These are phyloP conservation scores for Aleiodes alternator DNA, from an alignment of 2,888 invertebrate genomes.

Conservation along the genomic window DNA sequence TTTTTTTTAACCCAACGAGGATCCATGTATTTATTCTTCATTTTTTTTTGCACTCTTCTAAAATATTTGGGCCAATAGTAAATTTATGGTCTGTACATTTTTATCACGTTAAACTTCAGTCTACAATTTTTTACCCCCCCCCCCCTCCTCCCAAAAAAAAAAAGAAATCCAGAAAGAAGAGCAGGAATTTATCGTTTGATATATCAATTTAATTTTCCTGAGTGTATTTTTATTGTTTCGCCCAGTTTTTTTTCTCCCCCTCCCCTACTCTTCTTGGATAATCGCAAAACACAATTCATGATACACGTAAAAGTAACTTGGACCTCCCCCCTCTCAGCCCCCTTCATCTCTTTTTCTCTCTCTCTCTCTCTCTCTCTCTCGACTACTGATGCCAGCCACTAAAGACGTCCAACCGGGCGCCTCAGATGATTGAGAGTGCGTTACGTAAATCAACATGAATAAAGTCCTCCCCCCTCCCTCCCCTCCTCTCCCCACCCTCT, in stretches of 20 bases:
- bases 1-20: neutral
- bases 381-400: constrained; percentile 26
- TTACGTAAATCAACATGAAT: constrained; percentile 7
- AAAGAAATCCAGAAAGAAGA: neutral
- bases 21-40: constrained; percentile 28
- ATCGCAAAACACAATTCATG: constrained; percentile 27
- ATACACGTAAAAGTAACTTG: constrained; percentile 18
- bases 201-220: constrained; percentile 65
- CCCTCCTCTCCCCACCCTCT: too few relatives aligned
- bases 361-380: too few relatives aligned
- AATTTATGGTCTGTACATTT: constrained; percentile 26
- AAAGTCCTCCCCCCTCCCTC: too few relatives aligned
- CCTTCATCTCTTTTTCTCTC: constrained; percentile 17
- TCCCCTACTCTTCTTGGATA: neutral
- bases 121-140: neutral
- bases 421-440: constrained; percentile 16
- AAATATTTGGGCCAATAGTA: constrained; percentile 30
- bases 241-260: neutral
- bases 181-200: constrained; percentile 49
- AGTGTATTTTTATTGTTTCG: constrained; percentile 63
- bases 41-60: neutral
- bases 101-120: constrained; percentile 21
- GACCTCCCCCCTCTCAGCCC: neutral
- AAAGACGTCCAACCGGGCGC: constrained; percentile 25
- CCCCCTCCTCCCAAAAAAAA: neutral